Evolutionary conservation across 2,888 invertebrate species (phyloP).

Genomic region (Tipula helvola): DNA sequence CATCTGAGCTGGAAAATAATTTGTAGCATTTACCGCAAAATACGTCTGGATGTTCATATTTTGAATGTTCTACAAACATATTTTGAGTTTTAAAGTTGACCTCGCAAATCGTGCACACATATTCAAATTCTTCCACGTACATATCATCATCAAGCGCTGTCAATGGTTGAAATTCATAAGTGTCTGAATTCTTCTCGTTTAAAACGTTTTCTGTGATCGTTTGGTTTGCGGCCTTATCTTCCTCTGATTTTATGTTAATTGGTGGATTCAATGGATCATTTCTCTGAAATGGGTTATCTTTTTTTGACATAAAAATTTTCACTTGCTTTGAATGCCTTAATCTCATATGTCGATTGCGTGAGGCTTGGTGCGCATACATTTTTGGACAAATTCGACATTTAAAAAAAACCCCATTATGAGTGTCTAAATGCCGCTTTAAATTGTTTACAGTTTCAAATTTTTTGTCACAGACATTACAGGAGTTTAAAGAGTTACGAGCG

Average conservation of each 20-base stretch:
- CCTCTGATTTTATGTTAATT: background rate
- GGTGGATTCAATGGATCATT: constrained; percentile 4
- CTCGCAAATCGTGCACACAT: background rate
- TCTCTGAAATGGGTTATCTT: background rate
- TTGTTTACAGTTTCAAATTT: background rate
- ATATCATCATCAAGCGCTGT: background rate
- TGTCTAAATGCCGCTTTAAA: background rate
- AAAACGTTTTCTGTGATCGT: no score
- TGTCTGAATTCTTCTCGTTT: background rate
- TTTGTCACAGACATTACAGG: constrained; percentile 4
- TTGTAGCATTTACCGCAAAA: constrained; percentile 10
- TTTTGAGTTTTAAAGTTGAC: background rate
- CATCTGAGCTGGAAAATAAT: background rate
- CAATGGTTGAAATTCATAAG: background rate
- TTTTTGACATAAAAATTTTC: background rate
- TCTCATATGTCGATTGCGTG: constrained; percentile 7
- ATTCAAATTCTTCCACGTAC: background rate
- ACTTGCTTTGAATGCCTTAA: background rate
- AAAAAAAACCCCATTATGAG: background rate
- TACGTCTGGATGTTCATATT: background rate
- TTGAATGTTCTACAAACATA: background rate
- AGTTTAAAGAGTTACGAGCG: background rate
- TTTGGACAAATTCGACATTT: constrained; percentile 9
- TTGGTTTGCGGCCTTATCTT: background rate
- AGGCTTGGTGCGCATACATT: background rate